These are phyloP conservation scores for Romanomermis culicivorax DNA, from an alignment of 2,888 invertebrate species.

Conservation along the genomic window DNA sequence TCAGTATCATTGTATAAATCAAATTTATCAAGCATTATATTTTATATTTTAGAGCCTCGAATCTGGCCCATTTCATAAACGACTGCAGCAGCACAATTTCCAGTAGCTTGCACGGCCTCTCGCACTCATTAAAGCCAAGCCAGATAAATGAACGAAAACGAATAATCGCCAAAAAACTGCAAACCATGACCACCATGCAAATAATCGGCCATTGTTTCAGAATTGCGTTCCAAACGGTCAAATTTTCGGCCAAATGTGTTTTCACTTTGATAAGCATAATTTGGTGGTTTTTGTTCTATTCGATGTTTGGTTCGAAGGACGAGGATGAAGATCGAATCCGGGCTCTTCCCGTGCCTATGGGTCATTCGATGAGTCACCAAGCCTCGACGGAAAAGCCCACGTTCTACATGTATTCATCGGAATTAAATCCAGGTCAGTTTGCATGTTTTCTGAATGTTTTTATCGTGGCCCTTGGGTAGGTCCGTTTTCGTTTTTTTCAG, in stretches of 20 bases:
- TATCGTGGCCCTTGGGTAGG: no score
- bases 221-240: not conserved
- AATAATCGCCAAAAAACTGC: not conserved
- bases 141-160: not conserved
- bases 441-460: no score
- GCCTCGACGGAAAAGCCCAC: not conserved
- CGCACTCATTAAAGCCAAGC: not conserved
- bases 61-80: no score
- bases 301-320: not conserved
- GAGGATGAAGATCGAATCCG: not conserved
- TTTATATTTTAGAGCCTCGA: no score
- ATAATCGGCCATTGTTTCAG: not conserved
- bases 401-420: not conserved
- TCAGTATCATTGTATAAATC: no score
- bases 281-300: not conserved
- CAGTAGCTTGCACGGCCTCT: no score
- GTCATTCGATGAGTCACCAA: not conserved
- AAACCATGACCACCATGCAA: not conserved
- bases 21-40: no score
- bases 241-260: not conserved
- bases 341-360: not conserved
- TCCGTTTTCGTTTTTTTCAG: no score
- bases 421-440: not conserved
- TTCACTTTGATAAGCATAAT: not conserved
- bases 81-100: no score